Evolutionary conservation across 1,140 invertebrate genomes (phyloP).

Genomic region (Magallana gigas): DNA sequence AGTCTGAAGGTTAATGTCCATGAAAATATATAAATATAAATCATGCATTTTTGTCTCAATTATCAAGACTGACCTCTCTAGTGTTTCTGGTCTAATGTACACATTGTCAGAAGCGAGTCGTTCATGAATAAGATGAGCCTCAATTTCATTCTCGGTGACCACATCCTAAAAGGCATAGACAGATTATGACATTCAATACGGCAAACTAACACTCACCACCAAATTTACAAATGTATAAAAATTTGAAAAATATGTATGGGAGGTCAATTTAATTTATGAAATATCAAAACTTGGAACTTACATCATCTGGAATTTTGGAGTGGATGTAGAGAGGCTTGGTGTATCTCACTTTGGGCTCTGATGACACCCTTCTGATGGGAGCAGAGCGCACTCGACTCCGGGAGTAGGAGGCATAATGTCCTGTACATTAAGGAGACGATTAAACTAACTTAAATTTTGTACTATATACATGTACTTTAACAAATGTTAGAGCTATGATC

Average conservation of each 20-base stretch:
- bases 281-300: slow-evolving; percentile 29
- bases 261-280: no score
- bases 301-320: slow-evolving; percentile 53
- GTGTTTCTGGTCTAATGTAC: slow-evolving; percentile 62
- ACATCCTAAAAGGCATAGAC: slow-evolving; percentile 45
- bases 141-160: slow-evolving; percentile 62
- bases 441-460: not conserved
- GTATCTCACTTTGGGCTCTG: slow-evolving; percentile 40
- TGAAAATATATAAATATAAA: no score
- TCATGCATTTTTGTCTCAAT: not conserved
- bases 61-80: slow-evolving; percentile 60
- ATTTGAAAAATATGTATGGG: not conserved
- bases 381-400: slow-evolving; percentile 28
- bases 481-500: not conserved
- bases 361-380: not conserved
- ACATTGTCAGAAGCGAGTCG: slow-evolving; percentile 63
- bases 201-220: no score
- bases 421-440: slow-evolving; percentile 34
- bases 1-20: no score
- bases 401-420: slow-evolving; percentile 56
- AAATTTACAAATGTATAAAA: not conserved
- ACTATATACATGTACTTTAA: not conserved
- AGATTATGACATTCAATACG: not conserved
- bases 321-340: slow-evolving; percentile 58
- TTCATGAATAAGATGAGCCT: slow-evolving; percentile 60